phyloP scores from a whole-genome alignment of 1,140 invertebrate genomes.

The Aphidius ervi region DNA sequence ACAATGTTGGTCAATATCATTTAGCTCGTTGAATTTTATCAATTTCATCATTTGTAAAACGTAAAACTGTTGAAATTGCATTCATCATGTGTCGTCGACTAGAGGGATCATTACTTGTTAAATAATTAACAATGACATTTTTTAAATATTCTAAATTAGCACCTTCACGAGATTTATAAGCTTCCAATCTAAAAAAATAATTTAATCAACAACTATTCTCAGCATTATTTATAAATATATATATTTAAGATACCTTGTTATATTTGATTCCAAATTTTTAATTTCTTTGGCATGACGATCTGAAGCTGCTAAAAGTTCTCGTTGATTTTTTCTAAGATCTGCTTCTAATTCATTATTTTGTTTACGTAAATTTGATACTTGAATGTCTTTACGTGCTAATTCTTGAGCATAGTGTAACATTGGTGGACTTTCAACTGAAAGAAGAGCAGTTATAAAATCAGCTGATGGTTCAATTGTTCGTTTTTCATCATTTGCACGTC shows the following conservation, averaged over 20 bases:
- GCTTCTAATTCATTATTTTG: slow-evolving; percentile 70
- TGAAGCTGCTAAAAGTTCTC: slow-evolving; percentile 55
- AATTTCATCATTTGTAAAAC: slow-evolving; percentile 71
- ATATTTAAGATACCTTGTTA: slow-evolving; percentile 42
- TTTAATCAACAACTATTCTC: slow-evolving; percentile 17
- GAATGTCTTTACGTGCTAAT: slow-evolving; percentile 74
- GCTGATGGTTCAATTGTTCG: slow-evolving; percentile 24
- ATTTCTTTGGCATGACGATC: slow-evolving; percentile 59
- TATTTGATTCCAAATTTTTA: slow-evolving; percentile 51
- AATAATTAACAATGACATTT: slow-evolving; percentile 81
- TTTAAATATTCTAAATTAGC: slow-evolving; percentile 88
- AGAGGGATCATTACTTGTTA: slow-evolving; percentile 65
- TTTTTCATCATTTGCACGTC: slow-evolving; percentile 20
- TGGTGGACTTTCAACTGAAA: slow-evolving; percentile 57
- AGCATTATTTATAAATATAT: neutral
- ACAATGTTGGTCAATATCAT: slow-evolving; percentile 21
- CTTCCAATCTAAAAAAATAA: slow-evolving; percentile 59
- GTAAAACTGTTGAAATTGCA: slow-evolving; percentile 79
- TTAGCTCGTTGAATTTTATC: slow-evolving; percentile 50
- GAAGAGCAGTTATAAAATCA: slow-evolving; percentile 41
- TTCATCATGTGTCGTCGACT: slow-evolving; percentile 80
- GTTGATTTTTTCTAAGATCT: slow-evolving; percentile 62
- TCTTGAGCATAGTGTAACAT: slow-evolving; percentile 84
- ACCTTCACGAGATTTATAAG: slow-evolving; percentile 74
- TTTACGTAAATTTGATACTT: slow-evolving; percentile 68